Evolutionary conservation across 1,140 invertebrate species (phyloP), one percentile per base, ranked within the genome.

Genomic region (Philaenus spumarius): DNA sequence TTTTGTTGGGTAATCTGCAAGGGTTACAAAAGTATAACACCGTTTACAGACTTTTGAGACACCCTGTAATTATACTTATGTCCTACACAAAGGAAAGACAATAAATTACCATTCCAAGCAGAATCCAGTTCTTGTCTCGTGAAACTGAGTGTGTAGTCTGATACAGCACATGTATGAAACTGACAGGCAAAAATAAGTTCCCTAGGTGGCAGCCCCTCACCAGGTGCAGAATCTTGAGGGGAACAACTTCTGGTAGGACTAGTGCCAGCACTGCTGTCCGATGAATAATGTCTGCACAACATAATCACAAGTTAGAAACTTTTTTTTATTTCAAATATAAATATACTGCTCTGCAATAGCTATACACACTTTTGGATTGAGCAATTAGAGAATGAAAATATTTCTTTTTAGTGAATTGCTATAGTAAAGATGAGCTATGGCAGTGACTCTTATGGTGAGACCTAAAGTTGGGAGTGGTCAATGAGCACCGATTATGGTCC

Each of bases 141-240:
- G 75, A 95, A 93, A 64, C 84, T 84, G 15, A 95, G 79, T 42
- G 84, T 85, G 72, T 90, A 82, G 70, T 90, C 85, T 42, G 87
- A 81, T 47, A 95, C 85, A 20, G 92, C 90, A 73, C 92, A 95
- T 0, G 93, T 95, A 75, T 95, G 93, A 75, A 95, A 94, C 82
- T 96, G 87, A 67, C 84, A 85, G 47, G 84, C 80, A 76, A 91
- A 91, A 52, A 91, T 80, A 7, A 80, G 73, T 64, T 85, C 80
- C 45, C 83, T 61, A 19, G 61, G 60, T 11, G 63, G 52, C 15
- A 59, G 48, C 23, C 42, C 52, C 4, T 58, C 52, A 22, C 55
- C 42, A 12, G 35, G 46, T 19, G 40, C 43, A 17, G 55, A 59
- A 15, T 47, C 48, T 15, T 57, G 39, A 1, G 62, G 59, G 5